phyloP scores from a whole-genome alignment of 2,888 invertebrate species.

The Sarcophaga rosellei region DNA sequence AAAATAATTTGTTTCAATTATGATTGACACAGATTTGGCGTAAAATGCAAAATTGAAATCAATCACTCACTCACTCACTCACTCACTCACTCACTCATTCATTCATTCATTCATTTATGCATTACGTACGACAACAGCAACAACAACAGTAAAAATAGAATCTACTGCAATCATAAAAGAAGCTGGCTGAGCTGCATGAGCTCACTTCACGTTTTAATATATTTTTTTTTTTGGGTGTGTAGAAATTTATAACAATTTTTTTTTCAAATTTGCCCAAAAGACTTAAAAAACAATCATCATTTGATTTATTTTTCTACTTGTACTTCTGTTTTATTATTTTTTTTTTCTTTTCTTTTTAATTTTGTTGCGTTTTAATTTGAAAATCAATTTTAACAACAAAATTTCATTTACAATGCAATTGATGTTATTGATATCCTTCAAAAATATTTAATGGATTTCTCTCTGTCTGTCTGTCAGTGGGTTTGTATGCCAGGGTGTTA shows the following conservation, averaged over 20 bases:
- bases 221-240: background rate
- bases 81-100: constrained; percentile 2
- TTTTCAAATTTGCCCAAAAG: constrained; percentile 27
- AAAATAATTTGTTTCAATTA: constrained; percentile 62
- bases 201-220: background rate
- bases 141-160: background rate
- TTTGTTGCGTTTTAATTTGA: constrained; percentile 13
- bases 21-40: constrained; percentile 62
- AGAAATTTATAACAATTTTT: background rate
- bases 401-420: constrained; percentile 42
- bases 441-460: constrained; percentile 55
- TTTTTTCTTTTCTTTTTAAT: background rate
- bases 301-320: background rate
- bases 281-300: constrained; percentile 37
- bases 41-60: constrained; percentile 57
- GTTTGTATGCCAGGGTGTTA: background rate
- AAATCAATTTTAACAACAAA: constrained; percentile 50
- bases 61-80: constrained; percentile 30
- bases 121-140: background rate
- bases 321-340: too few species aligned
- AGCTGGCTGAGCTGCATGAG: background rate
- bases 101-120: constrained; percentile 19
- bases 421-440: constrained; percentile 51
- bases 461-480: background rate
- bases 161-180: constrained; percentile 5